These are phyloP conservation scores for Macrobrachium rosenbergii DNA, from an alignment of 1,140 invertebrate species.

Conservation along the genomic window DNA sequence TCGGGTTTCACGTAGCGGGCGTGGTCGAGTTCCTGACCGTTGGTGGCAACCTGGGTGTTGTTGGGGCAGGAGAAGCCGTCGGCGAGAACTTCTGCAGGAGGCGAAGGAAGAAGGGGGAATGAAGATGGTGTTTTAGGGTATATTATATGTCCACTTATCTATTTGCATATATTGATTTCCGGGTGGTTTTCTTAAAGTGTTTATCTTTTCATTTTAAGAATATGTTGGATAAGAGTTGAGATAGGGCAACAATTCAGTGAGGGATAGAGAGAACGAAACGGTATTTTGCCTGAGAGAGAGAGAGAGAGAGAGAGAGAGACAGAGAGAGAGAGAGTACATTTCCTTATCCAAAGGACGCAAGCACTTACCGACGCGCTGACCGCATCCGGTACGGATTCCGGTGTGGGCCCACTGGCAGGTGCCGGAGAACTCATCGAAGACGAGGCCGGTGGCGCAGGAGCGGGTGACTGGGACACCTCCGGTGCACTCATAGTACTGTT, in stretches of 20 bases:
- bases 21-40: constrained; percentile 80
- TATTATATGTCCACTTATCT: too few species aligned
- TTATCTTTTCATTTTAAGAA: too few species aligned
- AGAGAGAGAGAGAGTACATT: neutral
- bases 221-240: neutral
- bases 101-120: neutral
- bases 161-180: too few species aligned
- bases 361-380: neutral
- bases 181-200: too few species aligned
- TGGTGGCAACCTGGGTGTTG: constrained; percentile 77
- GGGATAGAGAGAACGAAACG: neutral
- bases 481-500: constrained; percentile 86
- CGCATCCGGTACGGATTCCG: constrained; percentile 53
- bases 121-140: neutral
- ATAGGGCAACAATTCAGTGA: neutral
- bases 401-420: constrained; percentile 86
- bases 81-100: constrained; percentile 71
- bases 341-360: neutral
- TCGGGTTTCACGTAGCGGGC: constrained; percentile 85
- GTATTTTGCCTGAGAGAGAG: neutral
- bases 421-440: constrained; percentile 82
- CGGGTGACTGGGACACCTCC: constrained; percentile 80
- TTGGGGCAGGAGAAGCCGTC: constrained; percentile 85
- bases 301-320: constrained; percentile 26
- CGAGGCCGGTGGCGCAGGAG: constrained; percentile 85